These are phyloP conservation scores for Ornithoptera priamus DNA, from an alignment of 2,888 invertebrate species.

Conservation along the genomic window DNA sequence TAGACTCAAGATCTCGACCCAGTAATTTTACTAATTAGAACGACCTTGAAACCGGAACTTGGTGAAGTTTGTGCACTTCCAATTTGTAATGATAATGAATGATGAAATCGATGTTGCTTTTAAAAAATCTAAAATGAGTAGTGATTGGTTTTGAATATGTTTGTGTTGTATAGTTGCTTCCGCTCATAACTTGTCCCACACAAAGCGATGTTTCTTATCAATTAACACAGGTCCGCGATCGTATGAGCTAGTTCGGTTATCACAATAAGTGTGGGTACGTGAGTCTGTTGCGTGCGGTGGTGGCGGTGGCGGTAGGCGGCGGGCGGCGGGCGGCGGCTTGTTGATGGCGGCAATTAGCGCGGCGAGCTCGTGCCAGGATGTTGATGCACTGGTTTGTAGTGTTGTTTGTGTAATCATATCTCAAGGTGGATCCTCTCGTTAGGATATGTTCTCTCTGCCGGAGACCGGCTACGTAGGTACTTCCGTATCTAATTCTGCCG, in stretches of 20 bases:
- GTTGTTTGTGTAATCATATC: not conserved
- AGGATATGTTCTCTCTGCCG: no score
- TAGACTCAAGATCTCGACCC: no score
- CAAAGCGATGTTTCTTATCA: constrained; percentile 16
- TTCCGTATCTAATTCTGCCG: no score
- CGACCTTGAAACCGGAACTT: no score
- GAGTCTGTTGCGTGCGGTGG: constrained; percentile 12
- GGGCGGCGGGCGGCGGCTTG: constrained; percentile 4
- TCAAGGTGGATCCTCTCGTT: no score
- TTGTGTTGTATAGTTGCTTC: not conserved
- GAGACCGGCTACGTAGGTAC: no score
- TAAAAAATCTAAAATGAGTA: no score
- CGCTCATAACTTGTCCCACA: constrained; percentile 8
- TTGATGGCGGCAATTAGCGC: constrained; percentile 16
- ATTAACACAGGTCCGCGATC: constrained; percentile 24
- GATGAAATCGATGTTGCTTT: not conserved
- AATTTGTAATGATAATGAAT: no score
- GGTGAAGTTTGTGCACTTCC: no score
- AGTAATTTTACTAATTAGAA: no score
- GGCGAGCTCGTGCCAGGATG: not conserved
- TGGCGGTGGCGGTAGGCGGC: constrained; percentile 1
- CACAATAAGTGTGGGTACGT: constrained; percentile 9
- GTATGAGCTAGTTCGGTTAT: constrained; percentile 28
- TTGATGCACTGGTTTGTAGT: constrained; percentile 6
- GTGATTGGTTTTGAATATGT: no score